These are phyloP conservation scores for Sylvilagus bachmani DNA, from an alignment of 2,113 vertebrate species.

Conservation along the genomic window DNA sequence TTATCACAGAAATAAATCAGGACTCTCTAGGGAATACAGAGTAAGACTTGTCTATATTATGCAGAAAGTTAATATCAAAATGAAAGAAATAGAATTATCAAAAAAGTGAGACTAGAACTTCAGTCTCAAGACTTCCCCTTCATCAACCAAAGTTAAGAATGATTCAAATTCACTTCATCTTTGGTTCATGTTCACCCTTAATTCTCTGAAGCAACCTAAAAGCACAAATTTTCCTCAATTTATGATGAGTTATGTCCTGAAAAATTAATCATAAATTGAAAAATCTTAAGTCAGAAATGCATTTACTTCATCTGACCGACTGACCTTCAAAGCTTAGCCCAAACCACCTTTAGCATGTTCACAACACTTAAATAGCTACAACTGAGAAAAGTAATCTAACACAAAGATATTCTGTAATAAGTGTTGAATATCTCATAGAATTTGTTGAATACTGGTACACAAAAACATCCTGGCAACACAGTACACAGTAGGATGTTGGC, in stretches of 20 bases:
- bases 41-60: neutral
- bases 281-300: neutral
- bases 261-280: neutral
- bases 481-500: too few species aligned
- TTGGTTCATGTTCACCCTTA: neutral
- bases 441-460: neutral
- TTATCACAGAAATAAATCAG: neutral
- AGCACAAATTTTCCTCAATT: neutral
- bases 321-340: neutral
- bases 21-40: neutral
- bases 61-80: neutral
- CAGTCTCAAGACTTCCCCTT: neutral
- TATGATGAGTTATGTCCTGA: neutral
- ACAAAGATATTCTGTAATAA: neutral
- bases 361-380: neutral
- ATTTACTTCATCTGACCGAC: neutral
- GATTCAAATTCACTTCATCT: conserved; percentile 22
- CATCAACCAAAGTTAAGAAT: neutral
- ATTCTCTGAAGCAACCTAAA: conserved; percentile 10
- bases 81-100: neutral
- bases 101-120: neutral
- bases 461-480: neutral
- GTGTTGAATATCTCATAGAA: neutral
- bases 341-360: neutral
- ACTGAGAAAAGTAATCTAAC: neutral